Percentiles rank a stretch among this genome's conserved stretches.
Conservation (phyloP, 2,113 vertebrate species). For the Mesoclemmys tuberculata region DNA sequence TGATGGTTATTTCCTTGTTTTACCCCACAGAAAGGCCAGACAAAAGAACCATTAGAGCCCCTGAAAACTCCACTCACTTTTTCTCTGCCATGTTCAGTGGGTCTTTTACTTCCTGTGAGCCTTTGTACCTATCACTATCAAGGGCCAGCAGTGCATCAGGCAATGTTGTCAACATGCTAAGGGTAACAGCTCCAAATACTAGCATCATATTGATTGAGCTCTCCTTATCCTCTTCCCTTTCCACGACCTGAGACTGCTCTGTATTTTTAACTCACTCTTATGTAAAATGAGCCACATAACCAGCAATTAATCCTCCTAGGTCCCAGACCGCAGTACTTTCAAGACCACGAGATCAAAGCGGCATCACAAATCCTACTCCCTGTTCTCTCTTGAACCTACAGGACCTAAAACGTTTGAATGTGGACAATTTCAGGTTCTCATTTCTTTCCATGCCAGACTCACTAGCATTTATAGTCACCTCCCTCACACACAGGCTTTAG, state of each 20-base stretch:
- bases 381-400: rapidly evolving
- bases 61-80: background rate
- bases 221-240: background rate
- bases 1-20: background rate
- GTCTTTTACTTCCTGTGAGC: background rate
- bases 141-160: background rate
- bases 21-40: background rate
- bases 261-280: background rate
- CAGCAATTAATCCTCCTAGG: background rate
- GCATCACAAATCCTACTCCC: rapidly evolving
- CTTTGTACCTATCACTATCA: background rate
- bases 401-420: background rate
- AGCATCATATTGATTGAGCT: rapidly evolving
- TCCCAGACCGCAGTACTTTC: background rate
- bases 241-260: background rate
- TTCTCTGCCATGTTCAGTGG: background rate
- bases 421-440: rapidly evolving
- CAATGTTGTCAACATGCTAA: rapidly evolving
- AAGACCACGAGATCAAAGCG: background rate
- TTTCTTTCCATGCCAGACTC: background rate
- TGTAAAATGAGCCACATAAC: background rate
- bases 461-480: background rate
- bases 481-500: background rate
- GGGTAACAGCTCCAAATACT: background rate
- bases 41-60: background rate